Percentiles rank a stretch among this genome's conserved stretches.
Conservation (phyloP, 2,888 invertebrate genomes). For the Hipparchia semele region DNA sequence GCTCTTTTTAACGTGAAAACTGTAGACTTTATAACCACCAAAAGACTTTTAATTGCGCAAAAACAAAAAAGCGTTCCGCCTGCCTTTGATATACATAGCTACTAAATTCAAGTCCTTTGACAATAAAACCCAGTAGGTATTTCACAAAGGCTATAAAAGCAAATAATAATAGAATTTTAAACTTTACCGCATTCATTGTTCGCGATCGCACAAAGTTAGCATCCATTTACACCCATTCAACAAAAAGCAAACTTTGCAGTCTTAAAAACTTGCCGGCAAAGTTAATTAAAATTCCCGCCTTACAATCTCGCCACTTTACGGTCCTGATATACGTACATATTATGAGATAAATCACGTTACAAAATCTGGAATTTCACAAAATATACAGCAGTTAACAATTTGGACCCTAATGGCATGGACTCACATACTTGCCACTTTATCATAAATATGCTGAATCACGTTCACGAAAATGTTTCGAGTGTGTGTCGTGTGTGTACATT, state of each 20-base stretch:
- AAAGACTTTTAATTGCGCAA: no score
- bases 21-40: no score
- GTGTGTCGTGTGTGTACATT: no score
- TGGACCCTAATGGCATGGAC: no score
- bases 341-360: not conserved
- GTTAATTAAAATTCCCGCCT: constrained; percentile 44
- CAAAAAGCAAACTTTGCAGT: constrained; percentile 44
- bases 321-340: constrained; percentile 9
- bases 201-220: constrained; percentile 58
- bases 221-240: constrained; percentile 63
- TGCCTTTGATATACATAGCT: not conserved
- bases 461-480: no score
- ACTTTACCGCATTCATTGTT: constrained; percentile 54
- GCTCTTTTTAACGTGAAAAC: no score
- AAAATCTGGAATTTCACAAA: not conserved
- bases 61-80: not conserved
- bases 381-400: not conserved
- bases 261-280: constrained; percentile 43
- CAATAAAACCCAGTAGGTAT: constrained; percentile 1
- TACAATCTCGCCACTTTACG: constrained; percentile 26
- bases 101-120: not conserved
- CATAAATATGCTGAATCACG: no score
- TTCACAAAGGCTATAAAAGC: constrained; percentile 2
- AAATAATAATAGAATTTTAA: constrained; percentile 37
- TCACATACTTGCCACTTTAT: no score